Base-by-base conservation (phyloP, 2,113 vertebrate genomes). In the Ursus arctos region DNA sequence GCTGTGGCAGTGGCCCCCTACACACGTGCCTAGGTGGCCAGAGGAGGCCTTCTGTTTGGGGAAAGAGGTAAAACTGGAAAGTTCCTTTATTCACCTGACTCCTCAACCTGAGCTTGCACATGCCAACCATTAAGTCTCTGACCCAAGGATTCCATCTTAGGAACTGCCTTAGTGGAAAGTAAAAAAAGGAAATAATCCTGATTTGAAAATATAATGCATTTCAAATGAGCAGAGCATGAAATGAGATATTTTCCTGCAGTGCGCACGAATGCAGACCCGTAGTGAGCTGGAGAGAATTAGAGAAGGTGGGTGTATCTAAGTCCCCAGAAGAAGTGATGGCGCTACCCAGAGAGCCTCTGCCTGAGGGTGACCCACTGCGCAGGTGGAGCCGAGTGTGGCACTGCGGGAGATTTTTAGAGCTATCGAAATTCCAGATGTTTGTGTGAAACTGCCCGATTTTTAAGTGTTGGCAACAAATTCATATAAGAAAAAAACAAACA, bases 381-480 rank as follows among this genome's bases (percentile, higher is more conserved):
- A 65, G 24, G 16, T 7, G 55, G 36, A 77, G 53, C 15, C 4
- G 7, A 59, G 22, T 0, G 1, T 43, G 26, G 9, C 31, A 9
- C 51, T n/a, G 59, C 1, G 53, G 82, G 71, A 22, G 65, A 51
- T 93, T 80, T 53, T 63, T 51, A 77, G 77, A 83, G 61, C 86
- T 69, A 13, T 57, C n/a, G 96, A 16, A 86, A n/a, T 94, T 93
- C 55, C 72, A 92, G 49, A 74, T 85, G 91, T 95, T 97, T 72
- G 81, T 40, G 80, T 76, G 8, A 84, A 71, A 65, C 49, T 40
- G 31, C 47, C 31, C 55, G 12, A 69, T 67, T 94, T 85, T 87
- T 85, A 67, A 95, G 84, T 65, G 82, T 88, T 88, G 47, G 69
- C 33, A 59, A 55, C 43, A 85, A 81, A 85, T 76, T 96, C 59